These are phyloP conservation scores for Popillia japonica DNA, from an alignment of 1,140 invertebrate species.

Conservation along the genomic window DNA sequence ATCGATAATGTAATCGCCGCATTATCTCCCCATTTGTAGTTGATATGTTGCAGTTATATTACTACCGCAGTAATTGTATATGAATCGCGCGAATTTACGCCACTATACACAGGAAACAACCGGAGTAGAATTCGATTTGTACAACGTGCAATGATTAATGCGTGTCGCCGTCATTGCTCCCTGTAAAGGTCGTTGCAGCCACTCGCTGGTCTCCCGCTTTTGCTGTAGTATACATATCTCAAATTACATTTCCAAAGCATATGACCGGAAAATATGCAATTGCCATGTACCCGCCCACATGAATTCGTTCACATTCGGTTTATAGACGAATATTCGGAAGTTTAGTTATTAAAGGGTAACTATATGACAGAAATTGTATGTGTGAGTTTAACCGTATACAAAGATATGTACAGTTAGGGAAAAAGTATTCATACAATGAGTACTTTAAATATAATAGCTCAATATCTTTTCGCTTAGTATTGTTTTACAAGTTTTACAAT, in stretches of 20 bases:
- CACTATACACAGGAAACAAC: background rate
- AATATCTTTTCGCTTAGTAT: no score
- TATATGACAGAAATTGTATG: background rate
- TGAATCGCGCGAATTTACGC: background rate
- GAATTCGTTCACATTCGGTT: background rate
- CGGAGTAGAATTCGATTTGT: background rate
- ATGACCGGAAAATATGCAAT: background rate
- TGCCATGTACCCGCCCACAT: background rate
- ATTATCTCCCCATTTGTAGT: background rate
- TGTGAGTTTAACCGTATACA: background rate
- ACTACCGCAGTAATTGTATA: background rate
- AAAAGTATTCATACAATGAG: no score
- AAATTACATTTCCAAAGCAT: background rate
- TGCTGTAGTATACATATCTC: background rate
- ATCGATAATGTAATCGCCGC: background rate
- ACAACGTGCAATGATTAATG: background rate
- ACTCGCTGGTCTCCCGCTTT: background rate
- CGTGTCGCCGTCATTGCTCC: background rate
- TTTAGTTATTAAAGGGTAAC: background rate
- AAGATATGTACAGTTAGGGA: no score
- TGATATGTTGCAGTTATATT: slow-evolving; percentile 2
- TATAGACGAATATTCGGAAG: background rate
- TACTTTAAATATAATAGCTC: no score
- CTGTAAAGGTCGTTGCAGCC: background rate
- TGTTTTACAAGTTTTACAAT: no score